Evolutionary conservation across 2,888 invertebrate species (phyloP).

Genomic region (Pyrocoelia pectoralis): DNA sequence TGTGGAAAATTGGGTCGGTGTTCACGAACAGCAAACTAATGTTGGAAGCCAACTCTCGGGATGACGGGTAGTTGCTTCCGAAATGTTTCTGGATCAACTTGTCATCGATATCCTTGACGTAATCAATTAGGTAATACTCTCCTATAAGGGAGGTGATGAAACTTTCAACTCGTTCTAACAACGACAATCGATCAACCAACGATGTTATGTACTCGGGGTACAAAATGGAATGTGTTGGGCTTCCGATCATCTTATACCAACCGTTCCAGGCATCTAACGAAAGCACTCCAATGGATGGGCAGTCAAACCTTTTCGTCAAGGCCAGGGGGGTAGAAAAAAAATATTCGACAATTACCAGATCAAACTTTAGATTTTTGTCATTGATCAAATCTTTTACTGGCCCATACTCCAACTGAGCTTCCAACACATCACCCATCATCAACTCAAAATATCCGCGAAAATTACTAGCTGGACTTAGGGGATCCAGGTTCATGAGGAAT

Average conservation of each 20-base stretch:
- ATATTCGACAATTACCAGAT: slow-evolving; percentile 65
- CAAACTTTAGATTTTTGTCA: slow-evolving; percentile 60
- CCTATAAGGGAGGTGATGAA: neutral
- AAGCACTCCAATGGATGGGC: slow-evolving; percentile 64
- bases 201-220: slow-evolving; percentile 59
- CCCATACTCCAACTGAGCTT: slow-evolving; percentile 35
- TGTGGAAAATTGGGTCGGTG: slow-evolving; percentile 54
- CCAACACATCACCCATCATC: no score
- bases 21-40: slow-evolving; percentile 59
- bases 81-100: slow-evolving; percentile 35
- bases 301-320: slow-evolving; percentile 64
- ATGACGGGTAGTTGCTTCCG: slow-evolving; percentile 35
- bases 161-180: neutral
- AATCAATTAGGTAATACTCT: no score
- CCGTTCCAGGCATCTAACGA: slow-evolving; percentile 57
- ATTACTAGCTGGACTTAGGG: no score
- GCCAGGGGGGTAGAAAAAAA: slow-evolving; percentile 62
- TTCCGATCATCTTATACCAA: slow-evolving; percentile 55
- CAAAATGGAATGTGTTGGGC: slow-evolving; percentile 62
- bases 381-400: slow-evolving; percentile 50
- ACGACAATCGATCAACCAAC: neutral
- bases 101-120: neutral
- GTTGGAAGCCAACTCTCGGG: slow-evolving; percentile 44
- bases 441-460: no score
- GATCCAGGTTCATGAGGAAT: no score